Evolutionary conservation across 2,113 vertebrate genomes (phyloP).

Genomic region (Mastomys natalensis): DNA sequence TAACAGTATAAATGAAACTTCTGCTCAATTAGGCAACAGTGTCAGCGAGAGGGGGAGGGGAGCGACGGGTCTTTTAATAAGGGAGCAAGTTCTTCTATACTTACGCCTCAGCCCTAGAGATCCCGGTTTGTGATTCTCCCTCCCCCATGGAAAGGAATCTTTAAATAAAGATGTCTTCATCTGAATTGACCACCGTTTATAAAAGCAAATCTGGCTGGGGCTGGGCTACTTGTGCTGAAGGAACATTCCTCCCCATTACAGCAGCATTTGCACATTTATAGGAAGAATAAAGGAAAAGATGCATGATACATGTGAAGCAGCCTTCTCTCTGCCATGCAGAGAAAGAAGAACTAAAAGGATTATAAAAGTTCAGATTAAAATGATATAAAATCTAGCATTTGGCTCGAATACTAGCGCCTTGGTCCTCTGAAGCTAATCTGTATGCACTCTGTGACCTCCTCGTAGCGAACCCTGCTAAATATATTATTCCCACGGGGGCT

Average conservation of each 20-base stretch:
- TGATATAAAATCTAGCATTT: slow-evolving; percentile 95
- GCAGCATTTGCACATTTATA: slow-evolving; percentile 86
- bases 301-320: slow-evolving; percentile 80
- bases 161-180: slow-evolving; percentile 85
- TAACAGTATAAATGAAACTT: slow-evolving; percentile 83
- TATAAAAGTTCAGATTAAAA: slow-evolving; percentile 94
- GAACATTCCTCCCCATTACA: slow-evolving; percentile 82
- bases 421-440: slow-evolving; percentile 99
- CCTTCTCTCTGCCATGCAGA: slow-evolving; percentile 88
- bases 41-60: slow-evolving; percentile 45
- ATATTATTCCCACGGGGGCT: slow-evolving; percentile 99
- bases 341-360: slow-evolving; percentile 92
- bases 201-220: slow-evolving; percentile 81
- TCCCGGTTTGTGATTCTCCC: slow-evolving; percentile 44
- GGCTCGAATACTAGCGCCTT: slow-evolving; percentile 92
- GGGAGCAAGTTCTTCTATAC: slow-evolving; percentile 70
- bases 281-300: slow-evolving; percentile 82
- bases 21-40: slow-evolving; percentile 84
- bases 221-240: slow-evolving; percentile 76
- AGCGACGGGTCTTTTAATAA: slow-evolving; percentile 44
- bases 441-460: slow-evolving; percentile 99
- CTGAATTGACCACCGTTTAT: slow-evolving; percentile 82
- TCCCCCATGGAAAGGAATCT: slow-evolving; percentile 74
- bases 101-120: slow-evolving; percentile 60
- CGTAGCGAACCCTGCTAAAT: slow-evolving; percentile 99